Conservation (phyloP, 2,888 invertebrate species). For the Nomada goodeniana region DNA sequence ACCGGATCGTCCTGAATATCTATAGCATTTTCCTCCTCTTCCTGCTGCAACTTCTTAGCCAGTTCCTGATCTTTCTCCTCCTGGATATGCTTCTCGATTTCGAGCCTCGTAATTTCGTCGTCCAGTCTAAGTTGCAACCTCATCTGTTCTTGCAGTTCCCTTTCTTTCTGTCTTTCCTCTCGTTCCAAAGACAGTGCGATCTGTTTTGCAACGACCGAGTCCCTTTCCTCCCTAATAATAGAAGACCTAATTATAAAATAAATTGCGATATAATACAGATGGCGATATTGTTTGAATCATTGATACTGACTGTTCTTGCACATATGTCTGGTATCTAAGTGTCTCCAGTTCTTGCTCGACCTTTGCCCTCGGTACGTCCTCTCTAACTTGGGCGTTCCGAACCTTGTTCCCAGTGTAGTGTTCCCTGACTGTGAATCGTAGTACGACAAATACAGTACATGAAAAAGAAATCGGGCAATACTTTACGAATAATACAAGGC, state of each 20-base stretch:
- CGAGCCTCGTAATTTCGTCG: constrained; percentile 82
- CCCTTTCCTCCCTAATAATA: constrained; percentile 87
- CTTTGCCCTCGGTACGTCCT: constrained; percentile 91
- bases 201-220: constrained; percentile 88
- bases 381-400: constrained; percentile 91
- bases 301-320: constrained; percentile 88
- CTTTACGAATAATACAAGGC: not conserved
- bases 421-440: constrained; percentile 87
- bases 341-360: constrained; percentile 90
- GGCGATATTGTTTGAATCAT: not conserved
- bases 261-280: no score
- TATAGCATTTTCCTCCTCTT: constrained; percentile 88
- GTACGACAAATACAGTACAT: constrained; percentile 9
- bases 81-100: constrained; percentile 88
- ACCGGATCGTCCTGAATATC: constrained; percentile 85
- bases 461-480: not conserved
- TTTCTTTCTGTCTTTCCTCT: constrained; percentile 85
- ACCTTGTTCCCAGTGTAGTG: constrained; percentile 91
- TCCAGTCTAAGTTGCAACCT: constrained; percentile 81
- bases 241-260: no score
- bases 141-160: constrained; percentile 85
- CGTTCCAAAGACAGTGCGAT: constrained; percentile 88
- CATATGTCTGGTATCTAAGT: constrained; percentile 86
- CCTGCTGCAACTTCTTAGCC: constrained; percentile 90
- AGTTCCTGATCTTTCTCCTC: constrained; percentile 92